A percentile compares a stretch with the other conserved stretches of the same genome.
These are phyloP conservation scores for Apodemus sylvaticus DNA, from an alignment of 2,113 vertebrate genomes.

Conservation along the genomic window DNA sequence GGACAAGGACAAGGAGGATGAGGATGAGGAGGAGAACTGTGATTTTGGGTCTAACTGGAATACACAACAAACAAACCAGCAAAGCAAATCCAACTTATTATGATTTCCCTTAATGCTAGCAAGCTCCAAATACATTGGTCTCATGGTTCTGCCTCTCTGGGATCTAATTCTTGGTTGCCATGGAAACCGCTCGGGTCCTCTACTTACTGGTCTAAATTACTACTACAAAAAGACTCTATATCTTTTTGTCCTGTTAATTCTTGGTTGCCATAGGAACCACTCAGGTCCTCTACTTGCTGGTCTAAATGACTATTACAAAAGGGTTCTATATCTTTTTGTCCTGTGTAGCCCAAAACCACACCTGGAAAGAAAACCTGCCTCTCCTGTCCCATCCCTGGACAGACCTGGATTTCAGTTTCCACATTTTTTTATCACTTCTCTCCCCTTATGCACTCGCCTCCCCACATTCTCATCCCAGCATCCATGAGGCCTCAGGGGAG, in stretches of 20 bases:
- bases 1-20: too few species aligned
- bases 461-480: background rate
- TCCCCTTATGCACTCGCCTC: background rate
- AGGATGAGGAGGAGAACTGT: background rate
- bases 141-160: background rate
- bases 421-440: background rate
- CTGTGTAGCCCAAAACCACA: background rate
- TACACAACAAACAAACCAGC: background rate
- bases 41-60: background rate
- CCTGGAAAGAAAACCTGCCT: background rate
- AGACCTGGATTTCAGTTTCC: background rate
- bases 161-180: background rate
- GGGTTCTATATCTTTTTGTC: background rate
- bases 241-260: background rate
- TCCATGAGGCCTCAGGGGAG: background rate
- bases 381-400: background rate
- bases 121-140: background rate
- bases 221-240: background rate
- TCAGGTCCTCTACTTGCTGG: background rate
- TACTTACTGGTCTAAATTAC: background rate
- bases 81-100: background rate
- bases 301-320: background rate
- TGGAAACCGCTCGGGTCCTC: background rate
- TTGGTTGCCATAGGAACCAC: background rate
- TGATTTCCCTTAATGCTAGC: background rate